Evolutionary conservation across 2,888 invertebrate species (phyloP), one percentile per base, ranked within the genome.

Genomic region (Tenthredo scrophulariae): DNA sequence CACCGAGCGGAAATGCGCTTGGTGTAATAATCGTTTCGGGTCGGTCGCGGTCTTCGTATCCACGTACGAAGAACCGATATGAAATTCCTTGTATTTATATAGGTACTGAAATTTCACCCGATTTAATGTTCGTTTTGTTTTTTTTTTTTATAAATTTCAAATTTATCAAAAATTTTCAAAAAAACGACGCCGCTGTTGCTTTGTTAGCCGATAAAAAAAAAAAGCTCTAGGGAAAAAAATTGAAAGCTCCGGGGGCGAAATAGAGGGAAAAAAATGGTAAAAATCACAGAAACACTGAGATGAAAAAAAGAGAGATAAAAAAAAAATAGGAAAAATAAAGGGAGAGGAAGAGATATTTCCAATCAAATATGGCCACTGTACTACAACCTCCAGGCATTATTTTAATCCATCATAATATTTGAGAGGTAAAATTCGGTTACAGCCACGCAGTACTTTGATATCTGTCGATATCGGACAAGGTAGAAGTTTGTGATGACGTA

Each of bases 11-110:
- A 67, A 33, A 67, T 67, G 33, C 18, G 33, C 33, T 10, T 33
- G 67, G 67, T 67, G 67, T 67, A 67, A 67, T 33, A 67, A 67
- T 67, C 67, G 67, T 67, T 13, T 33, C 62, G 62, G 10, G 26
- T n/a, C 6, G 33, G 33, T 33, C 67, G 67, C 33, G 18, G 33
- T 33, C 33, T 58, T 22, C 58, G 15, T 18, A 18, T 33, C 15
- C 15, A 33, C 18, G 18, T 18, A 33, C 4, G 29, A 26, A 33
- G 67, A 18, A 18, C 33, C 18, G 67, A 33, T 67, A 67, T 67
- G 0, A 18, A 67, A 33, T 15, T 13, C 33, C 15, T 33, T 15
- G 6, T 18, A 67, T 13, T 0, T 26, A 18, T 29, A 15, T 67
- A 29, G 29, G 29, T 18, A 33, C 33, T 58, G 18, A 67, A 67